phyloP scores from a whole-genome alignment of 2,113 vertebrate genomes.

The Bettongia penicillata region DNA sequence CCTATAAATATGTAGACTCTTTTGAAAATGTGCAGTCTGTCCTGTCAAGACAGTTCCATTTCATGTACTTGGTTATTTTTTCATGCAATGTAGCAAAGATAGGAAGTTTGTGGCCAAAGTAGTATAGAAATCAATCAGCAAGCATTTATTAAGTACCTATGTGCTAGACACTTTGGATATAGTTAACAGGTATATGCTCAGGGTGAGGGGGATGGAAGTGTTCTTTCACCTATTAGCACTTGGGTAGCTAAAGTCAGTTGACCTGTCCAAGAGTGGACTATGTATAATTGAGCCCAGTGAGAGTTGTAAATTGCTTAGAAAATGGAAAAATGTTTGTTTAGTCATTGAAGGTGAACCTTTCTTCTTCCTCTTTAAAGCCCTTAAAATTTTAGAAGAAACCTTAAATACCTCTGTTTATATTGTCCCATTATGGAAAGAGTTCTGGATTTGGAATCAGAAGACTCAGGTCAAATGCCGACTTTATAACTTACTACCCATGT shows the following conservation, averaged over 20 bases:
- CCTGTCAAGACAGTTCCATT: conserved; percentile 27
- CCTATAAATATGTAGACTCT: not conserved
- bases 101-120: conserved; percentile 23
- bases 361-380: conserved; percentile 34
- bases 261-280: not conserved
- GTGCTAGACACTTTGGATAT: not conserved
- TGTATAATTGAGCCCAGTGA: not conserved
- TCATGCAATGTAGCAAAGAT: not conserved
- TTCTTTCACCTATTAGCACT: not conserved
- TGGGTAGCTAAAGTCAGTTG: not conserved
- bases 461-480: not conserved
- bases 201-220: too few species aligned
- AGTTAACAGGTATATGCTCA: not conserved
- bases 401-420: not conserved
- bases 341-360: conserved; percentile 5
- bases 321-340: conserved; percentile 25
- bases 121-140: not conserved
- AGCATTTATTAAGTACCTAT: not conserved
- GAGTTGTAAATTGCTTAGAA: not conserved
- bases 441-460: not conserved
- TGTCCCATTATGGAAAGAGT: not conserved
- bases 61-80: conserved; percentile 32
- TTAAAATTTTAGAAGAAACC: not conserved
- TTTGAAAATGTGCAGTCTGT: conserved; percentile 17
- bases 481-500: not conserved